Base-by-base conservation (phyloP, 1,140 invertebrate genomes). In the Melanaphis sacchari region DNA sequence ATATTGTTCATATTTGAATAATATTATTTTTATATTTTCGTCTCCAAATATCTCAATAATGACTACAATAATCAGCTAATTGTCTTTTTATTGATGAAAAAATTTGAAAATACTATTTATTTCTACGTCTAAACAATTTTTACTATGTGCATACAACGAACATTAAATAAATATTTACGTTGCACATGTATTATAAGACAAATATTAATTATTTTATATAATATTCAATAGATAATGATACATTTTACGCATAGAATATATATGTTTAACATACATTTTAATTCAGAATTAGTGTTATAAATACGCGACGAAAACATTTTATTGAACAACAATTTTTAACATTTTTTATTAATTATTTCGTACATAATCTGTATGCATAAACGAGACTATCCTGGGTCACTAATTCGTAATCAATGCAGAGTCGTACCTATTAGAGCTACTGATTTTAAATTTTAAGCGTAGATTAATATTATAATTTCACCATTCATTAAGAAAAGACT, bases 1-100 rank as follows among this genome's bases (percentile, higher is more conserved):
- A 6, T 66, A 66, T 4, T 66, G 59, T 15, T 15, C 31, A 66
- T 11, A 66, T 66, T 66, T 66, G 9, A 66, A n/a, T 66, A 5
- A n/a, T n/a, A 18, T n/a, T 0, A n/a, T n/a, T n/a, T n/a, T n/a
- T 0, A 31, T 59, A n/a, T 66, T 18, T 1, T 0, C 1, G 5
- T 11, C 54, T 31, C 15, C 1, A 5, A 24, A 24, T 24, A 24
- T 52, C 52, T 52, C 52, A 52, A 52, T 52, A 52, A 52, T 52
- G 21, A 66, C 11, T 66, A n/a, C 4, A n/a, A n/a, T 66, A 66
- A n/a, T 3, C 46, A 49, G 3, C 31, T 66, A n/a, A n/a, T 66
- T 18, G 31, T 66, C 4, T 66, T n/a, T n/a, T 66, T n/a, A 18
- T n/a, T 31, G 11, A 49, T 31, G 11, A 49, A 49, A 18, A 21